These are phyloP conservation scores for Caenorhabditis parvicauda DNA, from an alignment of 2,888 invertebrate genomes.

Conservation along the genomic window DNA sequence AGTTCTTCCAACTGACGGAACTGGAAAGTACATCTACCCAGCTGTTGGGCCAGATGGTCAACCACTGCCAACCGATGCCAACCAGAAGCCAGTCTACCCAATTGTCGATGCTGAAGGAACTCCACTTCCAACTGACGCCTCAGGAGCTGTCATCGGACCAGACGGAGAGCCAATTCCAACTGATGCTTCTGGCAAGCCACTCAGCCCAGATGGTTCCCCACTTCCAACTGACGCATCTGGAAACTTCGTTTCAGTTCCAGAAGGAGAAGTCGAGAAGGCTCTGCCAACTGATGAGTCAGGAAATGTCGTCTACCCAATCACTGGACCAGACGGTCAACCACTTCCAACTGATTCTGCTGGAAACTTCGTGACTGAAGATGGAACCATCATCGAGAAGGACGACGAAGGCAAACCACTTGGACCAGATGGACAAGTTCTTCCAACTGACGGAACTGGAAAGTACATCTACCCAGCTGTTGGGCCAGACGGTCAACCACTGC, in stretches of 20 bases:
- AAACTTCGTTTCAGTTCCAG: slow-evolving; percentile 24
- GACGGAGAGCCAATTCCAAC: slow-evolving; percentile 8
- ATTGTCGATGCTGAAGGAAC: slow-evolving; percentile 37
- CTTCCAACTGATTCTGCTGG: slow-evolving; percentile 22
- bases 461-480: slow-evolving; percentile 9
- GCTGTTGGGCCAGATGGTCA: slow-evolving; percentile 1
- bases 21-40: slow-evolving; percentile 18
- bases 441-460: slow-evolving; percentile 15
- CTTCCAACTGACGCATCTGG: slow-evolving; percentile 13
- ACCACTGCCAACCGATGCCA: slow-evolving; percentile 12
- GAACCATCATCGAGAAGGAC: too few relatives aligned
- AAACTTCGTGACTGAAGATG: slow-evolving; percentile 17
- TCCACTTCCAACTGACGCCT: slow-evolving; percentile 19
- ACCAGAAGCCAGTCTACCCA: slow-evolving; percentile 11
- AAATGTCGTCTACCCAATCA: too few relatives aligned
- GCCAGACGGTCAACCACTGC: slow-evolving; percentile 7
- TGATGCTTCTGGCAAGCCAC: slow-evolving; percentile 18
- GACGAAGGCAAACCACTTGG: slow-evolving; percentile 6
- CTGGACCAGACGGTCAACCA: too few relatives aligned
- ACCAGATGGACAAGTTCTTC: slow-evolving; percentile 29
- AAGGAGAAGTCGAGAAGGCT: too few relatives aligned
- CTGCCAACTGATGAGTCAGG: too few relatives aligned
- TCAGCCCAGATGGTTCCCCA: slow-evolving; percentile 12
- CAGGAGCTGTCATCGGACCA: slow-evolving; percentile 6
- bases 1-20: slow-evolving; percentile 38